Percentiles rank a stretch among this genome's conserved stretches.
These are phyloP conservation scores for Mactromeris polynyma DNA, from an alignment of 2,888 invertebrate species.

Conservation along the genomic window DNA sequence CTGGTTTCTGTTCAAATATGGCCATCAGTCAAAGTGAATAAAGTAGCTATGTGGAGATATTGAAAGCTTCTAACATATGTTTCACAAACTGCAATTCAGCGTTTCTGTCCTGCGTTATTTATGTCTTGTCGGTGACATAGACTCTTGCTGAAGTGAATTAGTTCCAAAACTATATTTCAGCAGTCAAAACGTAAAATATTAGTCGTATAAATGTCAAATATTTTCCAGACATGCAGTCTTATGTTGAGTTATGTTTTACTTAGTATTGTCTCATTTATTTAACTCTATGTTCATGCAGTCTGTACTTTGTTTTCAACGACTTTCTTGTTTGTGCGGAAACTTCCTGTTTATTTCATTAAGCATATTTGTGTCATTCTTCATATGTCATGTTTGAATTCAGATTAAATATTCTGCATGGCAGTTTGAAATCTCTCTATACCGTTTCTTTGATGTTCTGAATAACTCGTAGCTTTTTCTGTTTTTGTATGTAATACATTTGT, in stretches of 20 bases:
- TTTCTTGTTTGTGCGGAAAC: background rate
- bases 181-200: background rate
- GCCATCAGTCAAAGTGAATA: background rate
- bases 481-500: too few species aligned
- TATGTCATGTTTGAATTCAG: background rate
- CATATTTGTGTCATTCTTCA: background rate
- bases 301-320: background rate
- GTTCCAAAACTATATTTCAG: background rate
- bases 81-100: background rate
- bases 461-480: too few species aligned
- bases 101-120: background rate
- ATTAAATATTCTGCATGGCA: background rate
- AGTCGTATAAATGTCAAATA: conserved; percentile 10
- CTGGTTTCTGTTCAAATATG: background rate
- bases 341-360: background rate
- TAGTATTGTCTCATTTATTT: background rate
- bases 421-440: background rate
- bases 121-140: background rate
- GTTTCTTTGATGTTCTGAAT: background rate
- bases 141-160: background rate
- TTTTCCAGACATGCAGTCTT: background rate
- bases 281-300: background rate
- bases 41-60: background rate
- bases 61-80: background rate
- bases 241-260: background rate